Evolutionary conservation across 1,140 invertebrate species (phyloP).

Genomic region (Philopotamus ludificatus): DNA sequence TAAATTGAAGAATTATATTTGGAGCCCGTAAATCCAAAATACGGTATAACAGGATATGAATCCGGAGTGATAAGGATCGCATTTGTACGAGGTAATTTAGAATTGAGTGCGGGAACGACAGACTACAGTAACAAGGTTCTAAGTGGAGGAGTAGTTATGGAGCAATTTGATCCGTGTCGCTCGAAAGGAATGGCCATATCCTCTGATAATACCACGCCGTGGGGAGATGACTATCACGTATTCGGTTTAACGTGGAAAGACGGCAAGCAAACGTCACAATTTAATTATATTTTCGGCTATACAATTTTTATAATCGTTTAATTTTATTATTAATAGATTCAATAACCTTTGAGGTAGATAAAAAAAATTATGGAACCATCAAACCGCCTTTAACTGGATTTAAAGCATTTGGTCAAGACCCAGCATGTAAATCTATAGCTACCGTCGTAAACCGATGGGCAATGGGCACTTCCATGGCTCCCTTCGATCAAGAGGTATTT

Average conservation of each 20-base stretch:
- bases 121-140: slow-evolving; percentile 5
- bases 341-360: slow-evolving; percentile 16
- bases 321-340: slow-evolving; percentile 18
- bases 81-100: slow-evolving; percentile 51
- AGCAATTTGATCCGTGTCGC: slow-evolving; percentile 19
- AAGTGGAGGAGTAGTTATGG: slow-evolving; percentile 18
- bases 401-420: slow-evolving; percentile 7
- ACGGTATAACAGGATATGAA: slow-evolving; percentile 54
- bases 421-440: slow-evolving; percentile 42
- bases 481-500: slow-evolving; percentile 71
- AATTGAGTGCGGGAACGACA: not conserved
- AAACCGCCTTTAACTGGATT: slow-evolving; percentile 8
- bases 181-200: not conserved
- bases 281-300: too few relatives aligned
- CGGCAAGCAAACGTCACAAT: not conserved
- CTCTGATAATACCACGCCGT: not conserved
- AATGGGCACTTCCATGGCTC: slow-evolving; percentile 54
- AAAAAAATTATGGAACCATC: slow-evolving; percentile 10
- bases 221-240: slow-evolving; percentile 19
- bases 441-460: slow-evolving; percentile 45
- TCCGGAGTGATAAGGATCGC: slow-evolving; percentile 57
- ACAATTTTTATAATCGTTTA: too few relatives aligned
- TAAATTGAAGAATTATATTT: slow-evolving; percentile 56
- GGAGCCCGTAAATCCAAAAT: slow-evolving; percentile 54
- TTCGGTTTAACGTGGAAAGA: slow-evolving; percentile 24